Conservation (phyloP, 2,113 vertebrate species). For the Prietella phreatophila region DNA sequence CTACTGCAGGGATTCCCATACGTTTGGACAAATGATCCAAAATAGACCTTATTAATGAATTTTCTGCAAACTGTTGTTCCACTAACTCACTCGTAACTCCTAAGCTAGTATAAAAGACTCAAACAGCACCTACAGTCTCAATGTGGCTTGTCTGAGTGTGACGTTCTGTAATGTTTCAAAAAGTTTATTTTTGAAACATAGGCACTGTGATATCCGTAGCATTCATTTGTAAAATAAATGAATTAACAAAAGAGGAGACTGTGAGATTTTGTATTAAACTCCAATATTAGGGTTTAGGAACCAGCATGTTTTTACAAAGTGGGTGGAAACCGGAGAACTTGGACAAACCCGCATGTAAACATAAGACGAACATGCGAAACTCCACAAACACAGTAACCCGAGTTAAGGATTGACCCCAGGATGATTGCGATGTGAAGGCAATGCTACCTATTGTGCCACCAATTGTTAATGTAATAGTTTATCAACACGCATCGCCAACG, state of each 20-base stretch:
- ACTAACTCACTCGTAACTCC: too few species aligned
- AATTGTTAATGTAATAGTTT: neutral
- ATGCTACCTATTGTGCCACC: neutral
- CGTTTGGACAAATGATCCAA: neutral
- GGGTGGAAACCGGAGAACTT: neutral
- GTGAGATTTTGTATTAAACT: neutral
- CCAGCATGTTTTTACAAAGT: neutral
- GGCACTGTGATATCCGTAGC: too few species aligned
- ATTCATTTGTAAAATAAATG: too few species aligned
- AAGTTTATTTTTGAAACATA: too few species aligned
- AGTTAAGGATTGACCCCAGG: neutral
- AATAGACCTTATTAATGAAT: neutral
- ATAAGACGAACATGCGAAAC: neutral
- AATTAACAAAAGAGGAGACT: too few species aligned
- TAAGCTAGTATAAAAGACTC: too few species aligned
- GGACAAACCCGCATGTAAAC: neutral
- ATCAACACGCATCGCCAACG: neutral
- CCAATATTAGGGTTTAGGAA: neutral
- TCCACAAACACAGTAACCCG: neutral
- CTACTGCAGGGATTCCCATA: neutral
- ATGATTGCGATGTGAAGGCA: neutral
- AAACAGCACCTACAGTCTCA: neutral
- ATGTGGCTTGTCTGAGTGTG: neutral
- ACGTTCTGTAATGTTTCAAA: neutral
- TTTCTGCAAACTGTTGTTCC: neutral